Evolutionary conservation across 2,113 vertebrate genomes (phyloP).

Genomic region (Chunga burmeisteri): DNA sequence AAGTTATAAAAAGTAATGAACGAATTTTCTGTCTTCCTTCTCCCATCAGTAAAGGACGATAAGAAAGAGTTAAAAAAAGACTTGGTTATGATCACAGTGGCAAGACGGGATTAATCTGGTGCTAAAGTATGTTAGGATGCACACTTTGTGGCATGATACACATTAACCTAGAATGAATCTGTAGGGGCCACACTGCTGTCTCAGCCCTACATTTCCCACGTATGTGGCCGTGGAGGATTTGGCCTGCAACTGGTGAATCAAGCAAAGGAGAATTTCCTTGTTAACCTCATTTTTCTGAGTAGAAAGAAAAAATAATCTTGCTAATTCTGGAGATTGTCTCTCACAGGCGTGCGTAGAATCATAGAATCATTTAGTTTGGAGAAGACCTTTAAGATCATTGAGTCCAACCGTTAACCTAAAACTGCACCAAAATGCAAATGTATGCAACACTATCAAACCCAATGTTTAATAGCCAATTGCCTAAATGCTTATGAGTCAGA

Average conservation of each 20-base stretch:
- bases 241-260: not conserved
- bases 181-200: not conserved
- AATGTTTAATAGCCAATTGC: not conserved
- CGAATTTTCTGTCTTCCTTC: not conserved
- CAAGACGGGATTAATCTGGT: not conserved
- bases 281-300: not conserved
- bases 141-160: not conserved
- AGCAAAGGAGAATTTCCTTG: not conserved
- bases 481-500: not conserved
- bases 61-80: not conserved
- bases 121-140: not conserved
- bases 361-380: too few relatives aligned
- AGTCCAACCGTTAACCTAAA: too few relatives aligned
- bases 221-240: not conserved
- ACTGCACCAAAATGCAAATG: not conserved
- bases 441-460: not conserved
- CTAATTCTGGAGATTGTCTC: not conserved
- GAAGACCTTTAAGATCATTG: too few relatives aligned
- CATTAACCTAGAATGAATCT: not conserved
- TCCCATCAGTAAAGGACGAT: not conserved
- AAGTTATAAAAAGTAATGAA: not conserved
- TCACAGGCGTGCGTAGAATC: not conserved
- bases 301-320: not conserved
- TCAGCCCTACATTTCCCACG: rapidly evolving
- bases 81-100: not conserved